phyloP scores from a whole-genome alignment of 2,888 invertebrate genomes.

The Deilephila elpenor region DNA sequence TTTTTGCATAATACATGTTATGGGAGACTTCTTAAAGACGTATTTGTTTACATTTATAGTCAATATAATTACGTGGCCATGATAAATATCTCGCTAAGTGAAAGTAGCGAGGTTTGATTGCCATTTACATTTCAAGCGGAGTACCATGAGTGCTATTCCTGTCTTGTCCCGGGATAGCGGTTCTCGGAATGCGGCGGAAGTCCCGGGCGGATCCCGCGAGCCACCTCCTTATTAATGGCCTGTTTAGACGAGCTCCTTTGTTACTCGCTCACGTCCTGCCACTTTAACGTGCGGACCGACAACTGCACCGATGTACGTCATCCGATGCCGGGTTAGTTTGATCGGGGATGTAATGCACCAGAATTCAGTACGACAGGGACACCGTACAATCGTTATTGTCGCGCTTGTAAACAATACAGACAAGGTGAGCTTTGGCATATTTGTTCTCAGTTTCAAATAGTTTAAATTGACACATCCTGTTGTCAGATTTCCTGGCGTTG shows the following conservation, averaged over 20 bases:
- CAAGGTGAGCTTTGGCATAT: conserved; percentile 58
- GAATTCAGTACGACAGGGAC: conserved; percentile 52
- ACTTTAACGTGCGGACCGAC: conserved; percentile 59
- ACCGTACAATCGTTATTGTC: conserved; percentile 41
- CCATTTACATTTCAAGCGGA: conserved; percentile 60
- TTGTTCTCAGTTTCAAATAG: conserved; percentile 71
- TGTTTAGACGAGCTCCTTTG: conserved; percentile 82
- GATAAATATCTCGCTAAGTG: conserved; percentile 30
- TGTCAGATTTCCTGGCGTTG: conserved; percentile 77
- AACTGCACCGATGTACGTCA: conserved; percentile 45
- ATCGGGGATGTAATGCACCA: conserved; percentile 33
- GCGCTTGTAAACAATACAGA: conserved; percentile 50
- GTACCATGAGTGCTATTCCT: conserved; percentile 74
- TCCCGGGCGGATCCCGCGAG: conserved; percentile 72
- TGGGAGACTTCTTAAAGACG: too few relatives aligned
- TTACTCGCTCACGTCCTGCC: conserved; percentile 79
- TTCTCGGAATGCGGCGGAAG: conserved; percentile 82
- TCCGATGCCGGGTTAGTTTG: conserved; percentile 43
- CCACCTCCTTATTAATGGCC: conserved; percentile 83
- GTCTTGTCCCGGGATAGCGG: conserved; percentile 75
- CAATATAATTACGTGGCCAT: not conserved
- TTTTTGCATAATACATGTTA: too few relatives aligned
- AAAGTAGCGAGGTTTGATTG: conserved; percentile 51
- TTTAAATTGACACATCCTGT: conserved; percentile 82
- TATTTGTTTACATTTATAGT: not conserved